Evolutionary conservation across 2,888 invertebrate species (phyloP).

Genomic region (Acrobasis consociella): DNA sequence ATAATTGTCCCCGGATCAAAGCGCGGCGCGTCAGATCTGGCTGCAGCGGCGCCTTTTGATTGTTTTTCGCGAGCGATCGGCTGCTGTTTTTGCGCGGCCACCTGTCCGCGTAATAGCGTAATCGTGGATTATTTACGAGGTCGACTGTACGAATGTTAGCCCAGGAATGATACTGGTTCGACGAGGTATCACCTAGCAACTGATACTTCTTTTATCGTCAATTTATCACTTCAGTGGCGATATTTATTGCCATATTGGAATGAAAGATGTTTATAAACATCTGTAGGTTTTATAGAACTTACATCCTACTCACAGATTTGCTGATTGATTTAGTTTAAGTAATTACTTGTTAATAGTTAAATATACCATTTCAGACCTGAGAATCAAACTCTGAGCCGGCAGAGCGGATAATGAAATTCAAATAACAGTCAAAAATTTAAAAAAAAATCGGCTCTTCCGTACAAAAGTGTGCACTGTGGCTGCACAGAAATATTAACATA

Average conservation of each 20-base stretch:
- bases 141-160: constrained; percentile 38
- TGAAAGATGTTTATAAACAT: too few relatives aligned
- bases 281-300: too few relatives aligned
- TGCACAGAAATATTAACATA: too few relatives aligned
- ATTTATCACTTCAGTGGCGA: constrained; percentile 9
- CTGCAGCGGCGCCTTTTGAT: constrained; percentile 73
- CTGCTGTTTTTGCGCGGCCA: constrained; percentile 53
- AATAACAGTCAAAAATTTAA: too few relatives aligned
- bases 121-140: constrained; percentile 68
- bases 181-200: constrained; percentile 19
- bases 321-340: too few relatives aligned
- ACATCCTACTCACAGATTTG: too few relatives aligned
- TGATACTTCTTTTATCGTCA: constrained; percentile 2
- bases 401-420: too few relatives aligned
- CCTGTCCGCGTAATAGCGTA: constrained; percentile 60
- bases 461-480: too few relatives aligned
- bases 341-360: too few relatives aligned
- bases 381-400: too few relatives aligned
- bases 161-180: constrained; percentile 34
- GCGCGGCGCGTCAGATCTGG: constrained; percentile 61
- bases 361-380: too few relatives aligned
- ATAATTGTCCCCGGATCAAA: constrained; percentile 73
- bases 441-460: too few relatives aligned
- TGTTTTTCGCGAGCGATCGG: constrained; percentile 69
- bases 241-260: background rate